Base-by-base conservation (phyloP, 2,113 vertebrate genomes). In the Phodopus roborovskii region DNA sequence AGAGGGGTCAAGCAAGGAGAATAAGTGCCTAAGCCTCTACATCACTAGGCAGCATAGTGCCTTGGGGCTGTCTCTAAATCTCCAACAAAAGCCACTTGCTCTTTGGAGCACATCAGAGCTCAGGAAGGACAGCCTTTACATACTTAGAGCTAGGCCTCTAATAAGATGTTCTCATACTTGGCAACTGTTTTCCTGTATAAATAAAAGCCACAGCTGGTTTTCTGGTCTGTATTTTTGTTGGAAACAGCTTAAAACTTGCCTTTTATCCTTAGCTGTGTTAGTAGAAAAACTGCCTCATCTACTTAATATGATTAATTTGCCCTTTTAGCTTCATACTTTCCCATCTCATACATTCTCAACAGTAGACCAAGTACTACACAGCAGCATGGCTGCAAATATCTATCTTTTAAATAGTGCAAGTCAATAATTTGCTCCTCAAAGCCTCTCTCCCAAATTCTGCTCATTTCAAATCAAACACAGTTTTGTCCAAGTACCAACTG, bases 251-350 rank as follows among this genome's bases (percentile, higher is more conserved):
- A 74, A 66, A 33, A 85, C 68, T 92, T 93, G 78, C 60, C 73
- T 90, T 64, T 70, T 74, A 91, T 68, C 82, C 91, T 97, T 73
- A 94, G 88, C 70, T 30, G 48, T 89, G 60, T 86, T 71, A 90
- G 79, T 84, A 97, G 74, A 86, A 89, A 53, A 93, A 26, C 88
- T 75, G 75, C 90, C 88, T 77, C n/a, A 90, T 87, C 88, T 71
- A 60, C 92, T 93, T 94, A 96, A 70, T 10, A 62, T 81, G 87
- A 94, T 93, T 89, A 92, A 97, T 81, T 50, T 56, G 64, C 30
- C 56, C 19, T 50, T 33, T 78, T 13, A 50, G n/a, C n/a, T 48
- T 45, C 36, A 86, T 71, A 45, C 60, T 20, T 62, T 30, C 48
- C 53, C 15, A 26, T 22, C 48, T 84, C 60, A 73, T 12, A 66